Base-by-base conservation (phyloP, 2,888 invertebrate genomes). In the Limnephilus rhombicus region DNA sequence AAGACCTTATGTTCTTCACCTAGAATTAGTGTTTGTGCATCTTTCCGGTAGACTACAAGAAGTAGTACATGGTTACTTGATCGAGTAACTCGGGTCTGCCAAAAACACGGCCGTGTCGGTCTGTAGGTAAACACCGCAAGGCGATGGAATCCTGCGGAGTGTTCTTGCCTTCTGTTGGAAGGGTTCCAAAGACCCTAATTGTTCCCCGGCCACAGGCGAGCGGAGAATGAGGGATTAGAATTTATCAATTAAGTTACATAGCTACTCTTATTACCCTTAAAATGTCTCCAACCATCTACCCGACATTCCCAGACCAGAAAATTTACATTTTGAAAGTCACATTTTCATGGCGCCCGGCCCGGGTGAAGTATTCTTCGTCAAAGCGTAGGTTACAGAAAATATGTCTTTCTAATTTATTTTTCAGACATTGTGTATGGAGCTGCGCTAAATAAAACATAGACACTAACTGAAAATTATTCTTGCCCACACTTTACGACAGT, bases 71-170 rank as follows among this genome's bases (percentile, higher is more conserved):
- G 68, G 68, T 68, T 49, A 49, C 15, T 49, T 49, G 49, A 15
- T 68, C n/a, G n/a, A 68, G 68, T 68, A 37, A 41, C 37, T 37
- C 24, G 45, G 29, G 37, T 29, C 29, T 86, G 49, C 49, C 86
- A 45, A 86, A 86, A 86, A 86, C 45, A 49, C 85, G 85, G 49
- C 45, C 80, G 81, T 80, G 34, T 80, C 37, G 83, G 82, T 90
- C 31, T 53, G 85, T 83, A 83, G 83, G 90, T 90, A 83, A 83
- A 83, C 31, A 90, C 85, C 49, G 45, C 53, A 68, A 85, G 45
- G 83, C 29, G 29, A 18, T 49, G 37, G 34, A 90, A 87, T 49
- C 49, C 49, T 53, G 88, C 68, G 80, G 68, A 80, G 80, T 80
- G 80, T 80, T 89, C 18, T 37, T 80, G 31, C 37, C 34, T 18